Evolutionary conservation across 1,140 invertebrate species (phyloP).

Genomic region (Cyclargus thomasi): DNA sequence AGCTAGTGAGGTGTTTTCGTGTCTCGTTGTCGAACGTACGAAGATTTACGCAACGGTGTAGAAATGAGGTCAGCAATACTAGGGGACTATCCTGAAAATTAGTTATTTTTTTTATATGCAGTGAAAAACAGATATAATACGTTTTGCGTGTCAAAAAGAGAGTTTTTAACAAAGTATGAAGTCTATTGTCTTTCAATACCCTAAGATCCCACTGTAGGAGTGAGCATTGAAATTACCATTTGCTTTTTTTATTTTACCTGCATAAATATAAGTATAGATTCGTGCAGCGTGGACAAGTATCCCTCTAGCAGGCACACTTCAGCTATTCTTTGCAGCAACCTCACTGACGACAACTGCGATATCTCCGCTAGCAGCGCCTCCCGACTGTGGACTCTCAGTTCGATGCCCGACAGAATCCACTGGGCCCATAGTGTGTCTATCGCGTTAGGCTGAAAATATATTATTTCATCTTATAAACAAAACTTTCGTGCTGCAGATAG

Average conservation of each 20-base stretch:
- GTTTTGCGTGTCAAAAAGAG: too few species aligned
- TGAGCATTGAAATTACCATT: too few species aligned
- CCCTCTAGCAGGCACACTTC: constrained; percentile 69
- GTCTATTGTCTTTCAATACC: too few species aligned
- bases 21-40: constrained; percentile 51
- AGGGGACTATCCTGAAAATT: constrained; percentile 77
- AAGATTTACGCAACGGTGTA: constrained; percentile 52
- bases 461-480: too few species aligned
- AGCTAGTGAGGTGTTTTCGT: constrained; percentile 41
- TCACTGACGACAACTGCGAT: constrained; percentile 41
- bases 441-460: constrained; percentile 77
- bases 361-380: constrained; percentile 44
- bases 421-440: constrained; percentile 78
- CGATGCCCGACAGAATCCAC: constrained; percentile 74
- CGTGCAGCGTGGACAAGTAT: constrained; percentile 74
- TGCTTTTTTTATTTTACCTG: constrained; percentile 63
- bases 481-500: too few species aligned
- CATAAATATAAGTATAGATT: constrained; percentile 79
- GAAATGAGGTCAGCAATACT: constrained; percentile 69
- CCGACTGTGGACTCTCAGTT: constrained; percentile 51
- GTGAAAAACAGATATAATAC: too few species aligned
- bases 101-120: not conserved
- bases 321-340: constrained; percentile 71
- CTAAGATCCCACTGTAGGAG: too few species aligned
- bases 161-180: too few species aligned